phyloP scores from a whole-genome alignment of 2,888 invertebrate species.

The Chouioia cunea region DNA sequence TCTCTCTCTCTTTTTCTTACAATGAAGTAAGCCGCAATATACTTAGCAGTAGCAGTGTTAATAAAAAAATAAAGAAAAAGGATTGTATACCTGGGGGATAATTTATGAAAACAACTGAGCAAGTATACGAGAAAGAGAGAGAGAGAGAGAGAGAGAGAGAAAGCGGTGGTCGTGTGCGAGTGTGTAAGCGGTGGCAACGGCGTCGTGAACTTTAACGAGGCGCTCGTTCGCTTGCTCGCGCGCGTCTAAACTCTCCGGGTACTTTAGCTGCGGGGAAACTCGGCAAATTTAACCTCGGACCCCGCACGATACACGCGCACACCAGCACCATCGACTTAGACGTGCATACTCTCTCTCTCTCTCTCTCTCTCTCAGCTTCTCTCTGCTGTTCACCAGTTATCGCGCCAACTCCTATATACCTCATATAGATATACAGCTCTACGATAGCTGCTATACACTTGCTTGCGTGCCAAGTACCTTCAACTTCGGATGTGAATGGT shows the following conservation, averaged over 20 bases:
- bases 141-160: conserved; percentile 2
- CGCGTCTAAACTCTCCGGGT: conserved; percentile 42
- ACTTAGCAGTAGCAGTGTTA: conserved; percentile 4
- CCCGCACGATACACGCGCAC: not conserved
- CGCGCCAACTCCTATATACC: not conserved
- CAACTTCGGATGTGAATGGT: conserved; percentile 16
- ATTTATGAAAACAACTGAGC: conserved; percentile 51
- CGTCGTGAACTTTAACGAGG: conserved; percentile 48
- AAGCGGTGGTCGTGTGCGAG: not conserved
- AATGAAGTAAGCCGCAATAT: not conserved
- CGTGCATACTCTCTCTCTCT: not conserved
- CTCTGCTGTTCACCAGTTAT: conserved; percentile 11
- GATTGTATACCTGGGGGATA: conserved; percentile 38
- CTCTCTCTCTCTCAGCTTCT: no score
- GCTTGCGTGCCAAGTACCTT: not conserved
- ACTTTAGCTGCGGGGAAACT: conserved; percentile 32
- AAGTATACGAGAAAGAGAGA: conserved; percentile 41
- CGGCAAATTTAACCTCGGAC: conserved; percentile 42
- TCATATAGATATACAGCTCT: no score
- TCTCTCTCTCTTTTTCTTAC: not conserved
- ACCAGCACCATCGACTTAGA: not conserved
- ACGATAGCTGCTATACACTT: no score
- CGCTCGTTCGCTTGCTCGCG: conserved; percentile 45
- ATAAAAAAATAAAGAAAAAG: conserved; percentile 8
- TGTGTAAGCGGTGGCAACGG: conserved; percentile 19